Base-by-base conservation (phyloP, 2,888 invertebrate species). In the Stenurella melanura region DNA sequence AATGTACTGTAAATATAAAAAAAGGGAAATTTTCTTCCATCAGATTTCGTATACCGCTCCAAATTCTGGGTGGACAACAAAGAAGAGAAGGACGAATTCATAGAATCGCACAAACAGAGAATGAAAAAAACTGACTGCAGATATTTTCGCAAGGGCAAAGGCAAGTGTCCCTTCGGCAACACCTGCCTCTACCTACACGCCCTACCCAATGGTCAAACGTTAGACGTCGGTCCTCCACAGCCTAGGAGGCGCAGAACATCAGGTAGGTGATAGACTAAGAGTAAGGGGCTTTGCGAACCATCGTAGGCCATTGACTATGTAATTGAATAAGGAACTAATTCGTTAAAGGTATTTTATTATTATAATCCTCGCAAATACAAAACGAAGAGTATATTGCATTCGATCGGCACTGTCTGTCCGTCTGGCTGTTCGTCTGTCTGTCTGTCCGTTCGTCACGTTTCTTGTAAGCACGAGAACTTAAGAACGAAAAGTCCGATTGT, bases 171-270 rank as follows among this genome's bases (percentile, higher is more conserved):
- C 1, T 96, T 96, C 89, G 95, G 95, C 76, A 95, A 95, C 88
- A 94, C 94, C 86, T 96, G 96, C 86, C 95, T 96, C 87, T 96
- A 96, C 87, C 92, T 92, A 74, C 96, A 96, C 88, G 94, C 94
- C 56, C 90, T 93, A 80, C 93, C 94, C 4, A 94, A 95, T 88
- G 96, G 96, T 9, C 92, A 90, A 75, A 91, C 90, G 86, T 91
- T 93, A 42, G 93, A 93, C 86, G 92, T 93, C 66, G 94, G 94
- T 26, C 91, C 85, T 10, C 85, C 84, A 10, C 71, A 68, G 67
- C 81, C 82, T 15, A 81, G 82, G 34, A 79, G 82, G 56, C 58
- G 71, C 30, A 73, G 77, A 34, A 38, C 70, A 11, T 42, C 75
- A 67, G 73, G 78, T 79, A 70, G 61, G 68, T 68, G 15, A 5